phyloP scores from a whole-genome alignment of 92 coral and sea anemone genomes.

The Umimayanthus kanabou region DNA sequence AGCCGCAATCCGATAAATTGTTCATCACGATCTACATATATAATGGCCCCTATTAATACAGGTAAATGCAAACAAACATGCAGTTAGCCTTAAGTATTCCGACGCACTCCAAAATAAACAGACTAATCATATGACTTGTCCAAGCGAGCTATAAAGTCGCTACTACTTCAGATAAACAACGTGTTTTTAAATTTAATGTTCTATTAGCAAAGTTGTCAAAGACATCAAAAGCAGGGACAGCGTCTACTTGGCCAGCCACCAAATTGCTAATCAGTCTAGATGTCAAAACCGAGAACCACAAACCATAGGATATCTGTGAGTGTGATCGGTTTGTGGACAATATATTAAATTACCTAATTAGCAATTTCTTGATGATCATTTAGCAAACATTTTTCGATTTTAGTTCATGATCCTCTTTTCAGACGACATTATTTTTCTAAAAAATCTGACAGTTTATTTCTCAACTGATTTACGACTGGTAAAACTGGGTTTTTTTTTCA shows the following conservation, averaged over 20 bases:
- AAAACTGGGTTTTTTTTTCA: too few relatives aligned
- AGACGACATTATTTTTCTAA: neutral
- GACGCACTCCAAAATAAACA: neutral
- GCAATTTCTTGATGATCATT: neutral
- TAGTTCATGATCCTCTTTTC: neutral
- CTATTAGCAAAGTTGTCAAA: conserved; percentile 3
- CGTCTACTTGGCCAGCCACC: conserved; percentile 25
- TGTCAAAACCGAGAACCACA: neutral
- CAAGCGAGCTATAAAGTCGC: neutral
- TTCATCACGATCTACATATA: conserved; percentile 16
- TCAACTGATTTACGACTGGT: neutral
- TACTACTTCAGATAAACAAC: neutral
- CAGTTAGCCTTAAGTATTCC: conserved; percentile 8
- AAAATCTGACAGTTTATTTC: neutral
- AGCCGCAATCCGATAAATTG: conserved; percentile 19
- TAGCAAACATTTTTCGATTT: neutral
- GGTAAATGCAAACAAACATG: conserved; percentile 27
- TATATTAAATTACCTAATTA: conserved; percentile 11
- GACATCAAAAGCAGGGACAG: neutral
- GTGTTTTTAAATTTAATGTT: neutral
- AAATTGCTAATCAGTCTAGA: conserved; percentile 12
- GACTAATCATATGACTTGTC: neutral
- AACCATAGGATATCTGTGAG: neutral
- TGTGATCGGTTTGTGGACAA: neutral
- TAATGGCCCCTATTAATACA: conserved; percentile 12